Evolutionary conservation across 2,888 invertebrate genomes (phyloP).

Genomic region (Digitonthophagus gazella): DNA sequence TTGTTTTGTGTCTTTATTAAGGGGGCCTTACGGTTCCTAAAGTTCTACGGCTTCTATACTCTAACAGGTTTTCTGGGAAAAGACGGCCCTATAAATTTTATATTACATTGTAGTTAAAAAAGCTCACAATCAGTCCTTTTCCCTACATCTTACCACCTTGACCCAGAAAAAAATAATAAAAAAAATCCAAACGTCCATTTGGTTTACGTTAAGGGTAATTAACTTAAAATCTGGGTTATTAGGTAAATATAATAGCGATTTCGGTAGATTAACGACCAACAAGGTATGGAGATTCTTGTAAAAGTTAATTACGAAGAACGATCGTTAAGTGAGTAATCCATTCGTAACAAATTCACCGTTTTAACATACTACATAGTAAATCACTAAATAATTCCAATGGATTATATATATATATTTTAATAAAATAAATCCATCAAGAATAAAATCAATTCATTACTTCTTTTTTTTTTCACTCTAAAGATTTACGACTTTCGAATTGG

Average conservation of each 20-base stretch:
- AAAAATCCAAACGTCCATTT: too few species aligned
- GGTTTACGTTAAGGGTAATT: too few species aligned
- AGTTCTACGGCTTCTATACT: neutral
- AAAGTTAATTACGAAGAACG: neutral
- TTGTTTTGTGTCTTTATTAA: constrained; percentile 14
- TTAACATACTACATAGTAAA: too few species aligned
- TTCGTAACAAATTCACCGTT: neutral
- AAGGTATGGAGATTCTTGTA: neutral
- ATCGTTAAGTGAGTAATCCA: neutral
- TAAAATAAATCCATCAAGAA: neutral
- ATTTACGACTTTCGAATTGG: neutral
- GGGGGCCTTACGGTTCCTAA: neutral
- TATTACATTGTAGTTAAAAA: neutral
- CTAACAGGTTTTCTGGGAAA: neutral
- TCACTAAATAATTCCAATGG: too few species aligned
- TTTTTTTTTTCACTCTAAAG: neutral
- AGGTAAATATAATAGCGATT: neutral
- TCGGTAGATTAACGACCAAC: too few species aligned
- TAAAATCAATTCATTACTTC: neutral
- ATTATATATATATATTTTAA: too few species aligned
- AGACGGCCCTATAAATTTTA: neutral
- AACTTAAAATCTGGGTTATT: neutral
- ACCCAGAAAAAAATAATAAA: neutral
- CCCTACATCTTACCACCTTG: neutral
- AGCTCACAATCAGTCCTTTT: neutral